Percentiles rank a stretch among this genome's conserved stretches.
phyloP scores from a whole-genome alignment of 92 coral and sea anemone species.

The Porites rus region DNA sequence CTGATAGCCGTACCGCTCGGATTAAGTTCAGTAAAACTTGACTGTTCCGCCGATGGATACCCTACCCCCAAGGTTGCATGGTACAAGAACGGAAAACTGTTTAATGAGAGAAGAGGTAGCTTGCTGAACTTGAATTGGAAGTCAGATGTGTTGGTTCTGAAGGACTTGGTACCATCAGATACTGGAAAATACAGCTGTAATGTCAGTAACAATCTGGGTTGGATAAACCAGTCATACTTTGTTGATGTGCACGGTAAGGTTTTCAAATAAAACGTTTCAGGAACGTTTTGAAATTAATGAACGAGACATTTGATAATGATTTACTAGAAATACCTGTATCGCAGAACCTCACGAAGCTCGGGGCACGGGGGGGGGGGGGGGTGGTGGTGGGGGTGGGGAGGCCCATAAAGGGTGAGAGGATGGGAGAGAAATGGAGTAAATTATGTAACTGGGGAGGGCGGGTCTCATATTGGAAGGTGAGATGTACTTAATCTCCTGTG shows the following conservation, averaged over 20 bases:
- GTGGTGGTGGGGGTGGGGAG: too few relatives aligned
- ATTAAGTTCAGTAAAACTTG: slow-evolving; percentile 72
- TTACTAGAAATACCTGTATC: too few relatives aligned
- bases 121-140: slow-evolving; percentile 34
- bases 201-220: slow-evolving; percentile 85
- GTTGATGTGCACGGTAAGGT: slow-evolving; percentile 90
- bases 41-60: slow-evolving; percentile 84
- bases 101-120: slow-evolving; percentile 43
- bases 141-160: slow-evolving; percentile 54
- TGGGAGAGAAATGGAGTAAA: too few relatives aligned
- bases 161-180: slow-evolving; percentile 74
- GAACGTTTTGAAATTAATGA: too few relatives aligned
- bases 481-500: too few relatives aligned
- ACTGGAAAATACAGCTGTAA: slow-evolving; percentile 85
- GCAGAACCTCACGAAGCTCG: too few relatives aligned
- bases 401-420: too few relatives aligned
- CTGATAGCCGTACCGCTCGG: slow-evolving; percentile 88
- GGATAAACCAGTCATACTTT: slow-evolving; percentile 79
- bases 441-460: too few relatives aligned
- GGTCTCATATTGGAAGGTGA: too few relatives aligned
- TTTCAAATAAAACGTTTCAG: too few relatives aligned
- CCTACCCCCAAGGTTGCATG: slow-evolving; percentile 85
- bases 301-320: too few relatives aligned
- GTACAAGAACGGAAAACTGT: slow-evolving; percentile 76
- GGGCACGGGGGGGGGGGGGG: too few relatives aligned